These are phyloP conservation scores for Lamellibrachia luymesi DNA, from an alignment of 1,140 invertebrate species.

Conservation along the genomic window DNA sequence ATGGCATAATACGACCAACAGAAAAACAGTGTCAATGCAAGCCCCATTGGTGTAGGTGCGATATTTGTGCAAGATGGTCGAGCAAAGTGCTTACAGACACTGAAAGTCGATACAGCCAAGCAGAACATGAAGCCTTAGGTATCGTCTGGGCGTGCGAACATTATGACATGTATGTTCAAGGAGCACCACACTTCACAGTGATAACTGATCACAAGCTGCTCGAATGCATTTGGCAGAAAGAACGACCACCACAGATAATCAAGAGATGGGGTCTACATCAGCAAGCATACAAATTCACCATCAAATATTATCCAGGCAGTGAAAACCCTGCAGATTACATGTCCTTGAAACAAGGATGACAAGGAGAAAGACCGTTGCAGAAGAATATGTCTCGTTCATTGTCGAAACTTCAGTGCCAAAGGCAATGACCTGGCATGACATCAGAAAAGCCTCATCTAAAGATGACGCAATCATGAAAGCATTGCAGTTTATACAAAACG, in stretches of 20 bases:
- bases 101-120: conserved; percentile 58
- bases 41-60: conserved; percentile 49
- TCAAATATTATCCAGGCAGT: neutral
- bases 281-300: neutral
- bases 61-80: conserved; percentile 55
- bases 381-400: conserved; percentile 6
- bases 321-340: neutral
- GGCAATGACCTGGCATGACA: neutral
- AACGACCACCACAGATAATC: neutral
- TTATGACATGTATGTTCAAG: conserved; percentile 52
- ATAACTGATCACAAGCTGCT: conserved; percentile 52
- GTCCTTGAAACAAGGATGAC: neutral
- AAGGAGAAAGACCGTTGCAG: neutral
- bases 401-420: neutral
- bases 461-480: neutral
- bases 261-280: conserved; percentile 9
- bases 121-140: conserved; percentile 58
- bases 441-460: neutral
- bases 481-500: neutral
- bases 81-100: conserved; percentile 51
- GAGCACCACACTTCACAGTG: conserved; percentile 27
- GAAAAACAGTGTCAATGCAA: conserved; percentile 34
- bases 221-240: conserved; percentile 40
- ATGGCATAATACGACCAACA: conserved; percentile 35
- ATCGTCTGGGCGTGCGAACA: conserved; percentile 56